Conservation (phyloP, 2,113 vertebrate genomes). For the Camelus dromedarius region DNA sequence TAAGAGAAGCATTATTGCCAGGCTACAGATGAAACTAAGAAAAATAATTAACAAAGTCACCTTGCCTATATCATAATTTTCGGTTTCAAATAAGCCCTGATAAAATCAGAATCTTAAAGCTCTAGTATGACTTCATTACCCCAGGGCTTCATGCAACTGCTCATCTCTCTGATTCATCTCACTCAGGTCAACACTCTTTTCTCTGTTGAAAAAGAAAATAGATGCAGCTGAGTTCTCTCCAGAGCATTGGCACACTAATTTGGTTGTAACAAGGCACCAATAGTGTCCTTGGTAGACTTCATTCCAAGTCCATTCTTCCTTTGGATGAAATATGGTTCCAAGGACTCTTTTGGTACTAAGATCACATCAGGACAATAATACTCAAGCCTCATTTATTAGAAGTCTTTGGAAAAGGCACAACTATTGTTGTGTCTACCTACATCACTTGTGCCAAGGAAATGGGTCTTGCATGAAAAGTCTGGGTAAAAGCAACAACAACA, state of each 20-base stretch:
- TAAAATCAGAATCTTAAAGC: background rate
- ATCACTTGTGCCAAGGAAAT: constrained; percentile 13
- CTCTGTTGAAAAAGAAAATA: background rate
- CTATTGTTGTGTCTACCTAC: background rate
- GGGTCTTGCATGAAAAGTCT: background rate
- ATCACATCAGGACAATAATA: background rate
- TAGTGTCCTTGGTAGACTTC: background rate
- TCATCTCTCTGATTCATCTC: background rate
- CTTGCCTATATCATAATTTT: background rate
- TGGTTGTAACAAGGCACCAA: background rate
- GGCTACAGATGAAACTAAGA: background rate
- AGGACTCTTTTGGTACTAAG: background rate
- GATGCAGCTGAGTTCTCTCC: background rate
- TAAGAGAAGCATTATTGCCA: background rate
- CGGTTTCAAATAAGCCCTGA: background rate
- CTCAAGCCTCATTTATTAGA: background rate
- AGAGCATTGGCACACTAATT: background rate
- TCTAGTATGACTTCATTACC: background rate
- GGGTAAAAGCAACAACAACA: background rate
- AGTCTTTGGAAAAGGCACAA: background rate
- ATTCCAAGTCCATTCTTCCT: constrained; percentile 38
- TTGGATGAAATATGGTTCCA: background rate
- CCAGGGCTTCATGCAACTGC: background rate
- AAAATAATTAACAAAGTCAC: background rate
- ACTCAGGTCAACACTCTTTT: background rate